A percentile compares a stretch with the other conserved stretches of the same genome.
Evolutionary conservation across 1,140 invertebrate genomes (phyloP).

Genomic region (Drosophila jambulina): DNA sequence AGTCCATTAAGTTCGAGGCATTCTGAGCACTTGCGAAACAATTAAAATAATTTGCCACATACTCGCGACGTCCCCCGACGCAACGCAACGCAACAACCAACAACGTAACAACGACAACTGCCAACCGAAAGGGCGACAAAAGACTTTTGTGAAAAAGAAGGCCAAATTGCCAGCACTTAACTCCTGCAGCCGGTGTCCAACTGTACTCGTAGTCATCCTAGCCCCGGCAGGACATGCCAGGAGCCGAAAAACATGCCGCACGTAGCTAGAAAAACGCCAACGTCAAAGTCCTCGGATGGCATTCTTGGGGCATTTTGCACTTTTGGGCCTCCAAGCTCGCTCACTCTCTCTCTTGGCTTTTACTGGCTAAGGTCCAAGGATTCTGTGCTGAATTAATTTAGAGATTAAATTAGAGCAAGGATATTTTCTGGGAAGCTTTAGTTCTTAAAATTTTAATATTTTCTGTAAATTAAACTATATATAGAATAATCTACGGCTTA

Average conservation of each 20-base stretch:
- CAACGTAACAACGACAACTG: constrained; percentile 6
- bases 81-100: constrained; percentile 43
- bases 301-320: constrained; percentile 29
- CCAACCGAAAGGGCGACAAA: constrained; percentile 22
- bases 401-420: constrained; percentile 1
- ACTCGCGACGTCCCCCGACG: constrained; percentile 66
- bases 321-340: constrained; percentile 12
- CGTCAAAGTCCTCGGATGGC: constrained; percentile 38
- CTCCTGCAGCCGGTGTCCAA: constrained; percentile 60
- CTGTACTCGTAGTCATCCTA: constrained; percentile 60
- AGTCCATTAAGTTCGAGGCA: constrained; percentile 77
- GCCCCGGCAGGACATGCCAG: constrained; percentile 37
- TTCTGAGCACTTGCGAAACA: constrained; percentile 79
- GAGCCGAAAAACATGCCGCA: constrained; percentile 38
- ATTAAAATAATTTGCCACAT: constrained; percentile 82
- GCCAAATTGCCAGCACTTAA: constrained; percentile 75
- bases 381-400: constrained; percentile 18
- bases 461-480: neutral
- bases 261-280: constrained; percentile 47
- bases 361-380: neutral
- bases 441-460: neutral
- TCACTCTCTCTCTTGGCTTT: constrained; percentile 1
- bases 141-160: constrained; percentile 55
- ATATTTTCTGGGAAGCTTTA: neutral
- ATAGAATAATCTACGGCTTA: too few species aligned